These are phyloP conservation scores for Exaiptasia diaphana DNA, from an alignment of 64 coral and sea anemone genomes.

Conservation along the genomic window DNA sequence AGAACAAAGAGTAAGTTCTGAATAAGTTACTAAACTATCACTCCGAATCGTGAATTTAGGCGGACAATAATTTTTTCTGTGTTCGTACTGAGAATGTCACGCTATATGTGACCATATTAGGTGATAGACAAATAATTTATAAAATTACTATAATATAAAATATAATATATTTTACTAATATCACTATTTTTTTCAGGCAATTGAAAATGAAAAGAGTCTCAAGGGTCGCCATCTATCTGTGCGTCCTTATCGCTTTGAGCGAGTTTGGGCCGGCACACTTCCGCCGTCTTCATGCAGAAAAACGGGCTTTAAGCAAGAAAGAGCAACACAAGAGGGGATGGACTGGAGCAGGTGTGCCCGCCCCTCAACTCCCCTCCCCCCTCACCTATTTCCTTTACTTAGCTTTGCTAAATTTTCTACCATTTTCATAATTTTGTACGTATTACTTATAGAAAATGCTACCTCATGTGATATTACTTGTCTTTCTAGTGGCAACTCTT, in stretches of 20 bases:
- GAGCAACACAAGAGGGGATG: neutral
- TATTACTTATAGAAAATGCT: neutral
- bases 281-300: neutral
- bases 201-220: neutral
- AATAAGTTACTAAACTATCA: no score
- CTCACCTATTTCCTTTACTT: neutral
- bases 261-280: constrained; percentile 1
- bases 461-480: neutral
- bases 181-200: no score
- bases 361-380: neutral
- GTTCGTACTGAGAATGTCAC: no score
- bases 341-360: neutral
- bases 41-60: no score
- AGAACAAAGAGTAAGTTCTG: no score
- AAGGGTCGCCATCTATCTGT: neutral
- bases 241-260: neutral
- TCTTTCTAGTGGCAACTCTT: neutral
- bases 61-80: no score
- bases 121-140: no score
- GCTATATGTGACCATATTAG: no score
- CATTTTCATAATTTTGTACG: neutral
- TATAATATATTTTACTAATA: no score
- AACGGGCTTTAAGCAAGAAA: neutral
- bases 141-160: no score
- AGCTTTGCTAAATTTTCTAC: neutral